A percentile compares a stretch with the other conserved stretches of the same genome.
These are phyloP conservation scores for Luehdorfia chinensis DNA, from an alignment of 1,140 invertebrate species.

Conservation along the genomic window DNA sequence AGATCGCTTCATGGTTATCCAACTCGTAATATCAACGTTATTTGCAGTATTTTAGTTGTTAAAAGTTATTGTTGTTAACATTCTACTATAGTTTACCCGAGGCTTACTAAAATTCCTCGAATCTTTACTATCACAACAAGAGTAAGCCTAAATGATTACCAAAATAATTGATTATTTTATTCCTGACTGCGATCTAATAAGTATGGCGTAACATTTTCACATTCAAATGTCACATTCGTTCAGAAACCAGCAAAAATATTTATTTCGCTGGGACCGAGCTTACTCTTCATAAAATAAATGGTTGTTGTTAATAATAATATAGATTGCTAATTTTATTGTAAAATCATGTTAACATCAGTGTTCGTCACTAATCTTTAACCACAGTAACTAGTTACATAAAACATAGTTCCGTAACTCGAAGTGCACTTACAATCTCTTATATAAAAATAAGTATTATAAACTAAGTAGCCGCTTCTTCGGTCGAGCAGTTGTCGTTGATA, in stretches of 20 bases:
- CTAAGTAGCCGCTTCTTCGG: conserved; percentile 51
- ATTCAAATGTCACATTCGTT: too few species aligned
- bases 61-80: conserved; percentile 17
- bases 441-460: conserved; percentile 66
- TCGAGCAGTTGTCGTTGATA: conserved; percentile 60
- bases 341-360: background rate
- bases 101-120: background rate
- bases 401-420: conserved; percentile 73
- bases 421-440: conserved; percentile 73
- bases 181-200: too few species aligned
- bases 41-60: conserved; percentile 18
- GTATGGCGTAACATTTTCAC: too few species aligned
- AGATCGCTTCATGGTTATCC: conserved; percentile 1
- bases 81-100: conserved; percentile 14
- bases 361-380: conserved; percentile 19
- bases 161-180: too few species aligned
- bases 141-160: too few species aligned
- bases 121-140: conserved; percentile 1
- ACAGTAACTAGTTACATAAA: conserved; percentile 47
- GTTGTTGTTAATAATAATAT: conserved; percentile 14
- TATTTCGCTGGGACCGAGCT: conserved; percentile 7
- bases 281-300: conserved; percentile 18
- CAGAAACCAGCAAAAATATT: background rate
- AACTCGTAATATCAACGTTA: conserved; percentile 6
- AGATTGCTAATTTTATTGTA: conserved; percentile 10